Evolutionary conservation across 2,888 invertebrate genomes (phyloP).

Genomic region (Trichopria drosophilae): DNA sequence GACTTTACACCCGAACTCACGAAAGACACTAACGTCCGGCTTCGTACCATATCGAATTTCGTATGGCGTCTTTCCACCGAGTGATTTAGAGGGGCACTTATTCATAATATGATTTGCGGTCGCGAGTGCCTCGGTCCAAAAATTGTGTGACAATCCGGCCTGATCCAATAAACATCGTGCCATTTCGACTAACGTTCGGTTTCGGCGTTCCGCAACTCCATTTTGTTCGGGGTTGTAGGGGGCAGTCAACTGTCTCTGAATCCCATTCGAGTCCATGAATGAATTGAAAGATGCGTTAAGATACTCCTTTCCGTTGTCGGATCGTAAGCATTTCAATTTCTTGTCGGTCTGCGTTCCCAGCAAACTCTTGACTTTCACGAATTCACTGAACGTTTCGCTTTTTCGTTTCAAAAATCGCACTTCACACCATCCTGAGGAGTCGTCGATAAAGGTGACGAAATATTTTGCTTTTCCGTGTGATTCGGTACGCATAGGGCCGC

Average conservation of each 20-base stretch:
- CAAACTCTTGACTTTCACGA: conserved; percentile 24
- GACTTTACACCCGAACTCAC: conserved; percentile 29
- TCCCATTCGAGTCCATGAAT: conserved; percentile 36
- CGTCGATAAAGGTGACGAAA: conserved; percentile 2
- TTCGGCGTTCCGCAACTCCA: no score
- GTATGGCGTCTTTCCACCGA: conserved; percentile 28
- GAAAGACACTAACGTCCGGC: conserved; percentile 22
- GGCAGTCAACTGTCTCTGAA: conserved; percentile 34
- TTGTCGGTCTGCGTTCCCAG: conserved; percentile 25
- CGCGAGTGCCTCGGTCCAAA: conserved; percentile 39
- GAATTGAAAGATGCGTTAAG: conserved; percentile 25
- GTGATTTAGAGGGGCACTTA: conserved; percentile 28
- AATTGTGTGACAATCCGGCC: conserved; percentile 31
- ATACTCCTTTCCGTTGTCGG: conserved; percentile 35
- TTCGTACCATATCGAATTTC: conserved; percentile 27
- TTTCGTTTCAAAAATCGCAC: conserved; percentile 32
- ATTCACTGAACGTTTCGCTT: conserved; percentile 21
- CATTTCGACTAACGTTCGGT: no score
- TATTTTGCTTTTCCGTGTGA: no score
- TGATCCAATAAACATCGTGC: conserved; percentile 33
- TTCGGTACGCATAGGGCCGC: no score
- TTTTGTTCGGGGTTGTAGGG: conserved; percentile 43
- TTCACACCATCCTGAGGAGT: conserved; percentile 29
- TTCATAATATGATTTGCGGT: conserved; percentile 36
- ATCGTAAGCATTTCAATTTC: conserved; percentile 31